Percentiles rank a stretch among this genome's conserved stretches.
Conservation (phyloP, 2,113 vertebrate species). For the Engraulis encrasicolus region DNA sequence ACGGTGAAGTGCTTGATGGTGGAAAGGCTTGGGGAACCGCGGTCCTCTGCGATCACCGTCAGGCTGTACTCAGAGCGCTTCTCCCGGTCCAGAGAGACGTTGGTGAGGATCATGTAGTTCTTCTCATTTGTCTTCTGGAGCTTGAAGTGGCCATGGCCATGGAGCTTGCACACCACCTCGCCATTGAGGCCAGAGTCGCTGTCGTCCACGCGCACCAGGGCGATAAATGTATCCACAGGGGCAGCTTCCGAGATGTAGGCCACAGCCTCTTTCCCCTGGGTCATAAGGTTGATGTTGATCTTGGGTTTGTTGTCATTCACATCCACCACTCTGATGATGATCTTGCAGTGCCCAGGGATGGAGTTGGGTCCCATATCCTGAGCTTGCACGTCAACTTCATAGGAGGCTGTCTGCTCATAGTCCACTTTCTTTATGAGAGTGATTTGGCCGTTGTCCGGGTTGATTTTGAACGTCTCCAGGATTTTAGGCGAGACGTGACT, state of each 20-base stretch:
- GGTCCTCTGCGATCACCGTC: conserved; percentile 94
- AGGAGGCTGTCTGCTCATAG: conserved; percentile 86
- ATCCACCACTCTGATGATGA: conserved; percentile 92
- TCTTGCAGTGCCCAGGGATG: conserved; percentile 95
- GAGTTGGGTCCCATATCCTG: conserved; percentile 97
- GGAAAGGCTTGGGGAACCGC: conserved; percentile 89
- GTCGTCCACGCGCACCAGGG: conserved; percentile 92
- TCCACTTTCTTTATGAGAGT: conserved; percentile 92
- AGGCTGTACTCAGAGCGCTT: conserved; percentile 95
- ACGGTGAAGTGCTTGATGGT: conserved; percentile 95
- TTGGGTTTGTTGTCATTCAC: conserved; percentile 98
- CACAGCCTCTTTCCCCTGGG: conserved; percentile 88
- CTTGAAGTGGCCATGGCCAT: conserved; percentile 94
- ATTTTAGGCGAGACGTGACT: conserved; percentile 92
- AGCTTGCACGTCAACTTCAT: conserved; percentile 94
- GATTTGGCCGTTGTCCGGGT: conserved; percentile 88
- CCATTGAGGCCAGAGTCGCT: conserved; percentile 91
- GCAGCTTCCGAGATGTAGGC: conserved; percentile 92
- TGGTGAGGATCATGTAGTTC: conserved; percentile 96
- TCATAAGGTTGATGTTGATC: conserved; percentile 95
- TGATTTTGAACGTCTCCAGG: conserved; percentile 89
- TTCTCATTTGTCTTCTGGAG: conserved; percentile 95
- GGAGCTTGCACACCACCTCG: conserved; percentile 88
- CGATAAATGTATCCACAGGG: conserved; percentile 90
- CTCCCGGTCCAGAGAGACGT: conserved; percentile 91